Conservation (phyloP, 2,113 vertebrate species). For the Anser cygnoides region DNA sequence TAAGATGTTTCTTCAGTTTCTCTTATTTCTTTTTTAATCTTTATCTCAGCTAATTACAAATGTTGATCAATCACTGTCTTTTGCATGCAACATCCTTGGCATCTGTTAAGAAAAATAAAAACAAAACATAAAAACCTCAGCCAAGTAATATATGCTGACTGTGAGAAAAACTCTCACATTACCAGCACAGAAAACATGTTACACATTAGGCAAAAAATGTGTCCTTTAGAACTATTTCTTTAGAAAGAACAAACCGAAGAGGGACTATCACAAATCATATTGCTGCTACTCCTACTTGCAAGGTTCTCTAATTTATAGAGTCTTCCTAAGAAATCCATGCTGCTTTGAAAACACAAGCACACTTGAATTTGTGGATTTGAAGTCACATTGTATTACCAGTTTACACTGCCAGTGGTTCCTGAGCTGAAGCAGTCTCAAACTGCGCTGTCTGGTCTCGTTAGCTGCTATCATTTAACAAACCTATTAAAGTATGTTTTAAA, state of each 20-base stretch:
- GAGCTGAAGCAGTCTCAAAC: neutral
- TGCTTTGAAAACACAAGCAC: neutral
- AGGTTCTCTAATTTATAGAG: neutral
- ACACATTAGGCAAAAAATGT: neutral
- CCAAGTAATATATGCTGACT: neutral
- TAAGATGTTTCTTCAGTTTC: neutral
- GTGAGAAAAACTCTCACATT: neutral
- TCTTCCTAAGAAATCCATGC: neutral
- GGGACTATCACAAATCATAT: neutral
- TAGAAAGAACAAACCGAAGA: neutral
- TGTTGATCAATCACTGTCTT: neutral
- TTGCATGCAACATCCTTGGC: neutral
- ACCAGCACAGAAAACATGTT: neutral
- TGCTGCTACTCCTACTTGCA: neutral
- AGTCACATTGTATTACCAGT: neutral
- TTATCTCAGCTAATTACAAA: neutral
- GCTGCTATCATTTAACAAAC: neutral
- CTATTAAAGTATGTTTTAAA: neutral
- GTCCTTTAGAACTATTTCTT: neutral
- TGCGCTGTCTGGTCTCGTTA: neutral
- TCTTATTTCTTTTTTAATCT: neutral
- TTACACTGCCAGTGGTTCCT: neutral
- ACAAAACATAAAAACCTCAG: neutral
- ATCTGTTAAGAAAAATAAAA: neutral
- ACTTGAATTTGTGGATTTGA: neutral